Percentiles rank a stretch among this genome's conserved stretches.
Evolutionary conservation across 2,797 vertebrate species (phyloP).

Genomic region (Geotrypetes seraphini): DNA sequence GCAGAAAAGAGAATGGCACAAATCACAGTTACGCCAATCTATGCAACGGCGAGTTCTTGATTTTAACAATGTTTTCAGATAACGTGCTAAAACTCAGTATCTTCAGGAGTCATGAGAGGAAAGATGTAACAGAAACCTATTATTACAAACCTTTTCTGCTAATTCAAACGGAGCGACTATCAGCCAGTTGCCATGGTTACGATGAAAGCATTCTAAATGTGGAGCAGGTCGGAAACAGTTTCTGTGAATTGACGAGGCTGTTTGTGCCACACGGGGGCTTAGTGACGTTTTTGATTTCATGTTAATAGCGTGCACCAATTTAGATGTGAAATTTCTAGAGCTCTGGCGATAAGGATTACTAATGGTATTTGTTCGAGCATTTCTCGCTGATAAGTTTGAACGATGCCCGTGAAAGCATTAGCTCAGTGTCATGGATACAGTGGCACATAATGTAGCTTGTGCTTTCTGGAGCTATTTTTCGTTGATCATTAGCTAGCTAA

Average conservation of each 20-base stretch:
- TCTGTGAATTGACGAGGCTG: conserved; percentile 35
- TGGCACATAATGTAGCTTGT: too few species aligned
- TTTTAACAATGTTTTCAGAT: conserved; percentile 3
- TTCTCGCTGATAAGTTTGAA: conserved; percentile 14
- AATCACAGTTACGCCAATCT: accelerated
- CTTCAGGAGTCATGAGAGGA: conserved; percentile 8
- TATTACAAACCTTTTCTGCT: conserved; percentile 4
- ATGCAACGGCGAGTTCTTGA: not conserved
- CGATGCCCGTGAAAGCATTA: not conserved
- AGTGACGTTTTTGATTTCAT: not conserved
- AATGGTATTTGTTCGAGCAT: not conserved
- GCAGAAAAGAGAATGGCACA: not conserved
- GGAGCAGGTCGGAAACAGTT: conserved; percentile 12
- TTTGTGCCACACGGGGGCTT: conserved; percentile 32
- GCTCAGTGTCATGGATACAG: too few species aligned
- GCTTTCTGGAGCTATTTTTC: too few species aligned
- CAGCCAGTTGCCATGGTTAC: conserved; percentile 53
- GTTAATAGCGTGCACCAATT: conserved; percentile 11
- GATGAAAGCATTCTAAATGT: conserved; percentile 27
- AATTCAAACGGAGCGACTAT: conserved; percentile 16
- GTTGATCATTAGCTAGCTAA: too few species aligned
- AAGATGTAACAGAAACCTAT: not conserved
- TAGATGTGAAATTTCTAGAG: conserved; percentile 8
- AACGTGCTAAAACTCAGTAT: not conserved
- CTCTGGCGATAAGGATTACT: not conserved